phyloP scores from a whole-genome alignment of 2,888 invertebrate species.

The Axea sp. region DNA sequence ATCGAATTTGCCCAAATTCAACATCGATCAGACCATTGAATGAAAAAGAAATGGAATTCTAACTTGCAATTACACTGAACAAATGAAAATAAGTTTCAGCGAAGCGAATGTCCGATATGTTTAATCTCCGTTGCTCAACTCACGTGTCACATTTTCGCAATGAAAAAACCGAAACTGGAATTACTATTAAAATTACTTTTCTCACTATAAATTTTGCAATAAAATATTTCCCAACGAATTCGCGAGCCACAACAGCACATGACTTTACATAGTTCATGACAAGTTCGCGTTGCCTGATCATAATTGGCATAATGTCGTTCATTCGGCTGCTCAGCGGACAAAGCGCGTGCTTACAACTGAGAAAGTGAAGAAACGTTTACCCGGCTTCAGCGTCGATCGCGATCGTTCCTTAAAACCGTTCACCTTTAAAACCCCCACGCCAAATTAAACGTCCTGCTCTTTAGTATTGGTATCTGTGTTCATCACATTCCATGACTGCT shows the following conservation, averaged over 20 bases:
- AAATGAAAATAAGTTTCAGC: no score
- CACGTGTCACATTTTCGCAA: slow-evolving; percentile 20
- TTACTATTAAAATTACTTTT: not conserved
- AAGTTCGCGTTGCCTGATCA: slow-evolving; percentile 16
- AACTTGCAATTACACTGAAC: not conserved
- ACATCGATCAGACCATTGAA: no score
- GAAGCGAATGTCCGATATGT: not conserved
- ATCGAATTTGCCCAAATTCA: no score
- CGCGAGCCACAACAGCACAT: slow-evolving; percentile 8
- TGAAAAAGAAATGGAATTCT: no score
- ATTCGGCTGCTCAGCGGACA: slow-evolving; percentile 16
- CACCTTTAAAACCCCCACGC: slow-evolving; percentile 51
- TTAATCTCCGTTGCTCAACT: not conserved
- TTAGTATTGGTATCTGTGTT: slow-evolving; percentile 41
- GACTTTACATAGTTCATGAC: slow-evolving; percentile 15
- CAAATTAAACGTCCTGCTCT: slow-evolving; percentile 43
- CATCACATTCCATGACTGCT: slow-evolving; percentile 40
- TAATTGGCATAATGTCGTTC: slow-evolving; percentile 25
- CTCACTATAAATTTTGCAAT: slow-evolving; percentile 11
- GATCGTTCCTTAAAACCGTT: slow-evolving; percentile 47
- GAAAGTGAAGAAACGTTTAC: slow-evolving; percentile 32
- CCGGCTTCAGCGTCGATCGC: slow-evolving; percentile 38
- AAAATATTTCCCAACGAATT: not conserved
- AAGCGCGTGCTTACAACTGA: slow-evolving; percentile 40
- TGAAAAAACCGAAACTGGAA: not conserved